Base-by-base conservation (phyloP, 1,140 invertebrate genomes). In the Thalassaphorura encarpata region DNA sequence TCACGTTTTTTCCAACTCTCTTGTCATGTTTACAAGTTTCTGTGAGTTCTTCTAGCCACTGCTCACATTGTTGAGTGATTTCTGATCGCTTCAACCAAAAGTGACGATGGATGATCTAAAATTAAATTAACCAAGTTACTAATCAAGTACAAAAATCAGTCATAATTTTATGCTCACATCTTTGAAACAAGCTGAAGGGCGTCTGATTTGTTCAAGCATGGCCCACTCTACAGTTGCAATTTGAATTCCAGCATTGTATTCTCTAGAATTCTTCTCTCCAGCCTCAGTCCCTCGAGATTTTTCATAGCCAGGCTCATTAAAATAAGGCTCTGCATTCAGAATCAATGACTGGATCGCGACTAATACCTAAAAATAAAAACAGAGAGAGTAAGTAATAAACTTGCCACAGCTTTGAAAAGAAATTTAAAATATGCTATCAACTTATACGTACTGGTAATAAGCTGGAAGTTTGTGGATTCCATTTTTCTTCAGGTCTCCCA, bases 251-350 rank as follows among this genome's bases (percentile, higher is more conserved):
- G 89, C 84, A 73, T 97, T 95, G 73, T 97, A 97, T 71, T 95
- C 91, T 66, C 85, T 77, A 64, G 85, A 87, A 71, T 86, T 90
- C 69, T 85, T 84, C 64, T 82, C 87, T 59, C 90, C 93, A 26
- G 83, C 82, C 21, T 87, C 81, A 45, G 90, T 92, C 47, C 90
- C 90, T 36, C 90, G 77, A 53, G 86, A 88, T 58, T 91, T 79
- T 75, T 97, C 93, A 73, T 94, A 97, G 23, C 93, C 93, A 23
- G 94, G 94, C 72, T 97, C 94, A 75, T 98, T 98, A 73, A 97
- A 98, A 72, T 97, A 98, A 8, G 94, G 94, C 72, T 98, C 92
- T 33, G 87, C 83, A 16, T 96, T 92, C 58, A 97, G 75, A 68
- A 97, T 97, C 57, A 97, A 74, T 21, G 88, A 94, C 73, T 97